Base-by-base conservation (phyloP, 1,140 invertebrate species). In the Hyposmocoma kahamanoa region DNA sequence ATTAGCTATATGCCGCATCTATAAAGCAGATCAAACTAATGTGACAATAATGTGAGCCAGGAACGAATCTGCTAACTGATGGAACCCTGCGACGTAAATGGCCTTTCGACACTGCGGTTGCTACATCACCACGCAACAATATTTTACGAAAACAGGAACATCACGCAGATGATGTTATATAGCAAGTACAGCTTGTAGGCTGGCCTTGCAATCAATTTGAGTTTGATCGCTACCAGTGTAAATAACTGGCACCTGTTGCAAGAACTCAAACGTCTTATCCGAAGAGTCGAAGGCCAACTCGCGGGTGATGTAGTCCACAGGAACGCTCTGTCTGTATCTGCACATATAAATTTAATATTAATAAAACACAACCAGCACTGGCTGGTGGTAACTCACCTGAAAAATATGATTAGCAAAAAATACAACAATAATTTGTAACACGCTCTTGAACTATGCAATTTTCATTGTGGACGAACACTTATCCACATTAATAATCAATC, bases 281-380 rank as follows among this genome's bases (percentile, higher is more conserved):
- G 84, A 86, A 60, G 92, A 91, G 68, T 92, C 90, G 90, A 97
- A 97, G 66, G 93, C 95, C 89, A 98, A 90, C 88, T 95, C 92
- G 85, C 91, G 90, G 78, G 90, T 86, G 84, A 98, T 89, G 90
- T 93, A 96, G 79, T 92, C 91, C 87, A 97, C 89, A 67, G 93
- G 91, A 88, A 98, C 89, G 85, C 90, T 92, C 87, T 95, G 96
- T 71, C 96, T 95, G 90, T 96, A 98, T 90, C 97, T 98, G 94
- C 87, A 92, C 90, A 91, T 72, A 90, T 87, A 88, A 89, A 75
- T 81, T 21, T 82, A 56, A 84, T 56, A 62, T 79, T 81, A 74
- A 73, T 73, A 70, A 66, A 75, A 66, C 64, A 77, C 42, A 47
- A 53, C 69, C 73, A 81, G 72, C 69, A 42, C 36, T 22, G 62